Evolutionary conservation across 1,140 invertebrate species (phyloP).

Genomic region (Zaprionus taronus): DNA sequence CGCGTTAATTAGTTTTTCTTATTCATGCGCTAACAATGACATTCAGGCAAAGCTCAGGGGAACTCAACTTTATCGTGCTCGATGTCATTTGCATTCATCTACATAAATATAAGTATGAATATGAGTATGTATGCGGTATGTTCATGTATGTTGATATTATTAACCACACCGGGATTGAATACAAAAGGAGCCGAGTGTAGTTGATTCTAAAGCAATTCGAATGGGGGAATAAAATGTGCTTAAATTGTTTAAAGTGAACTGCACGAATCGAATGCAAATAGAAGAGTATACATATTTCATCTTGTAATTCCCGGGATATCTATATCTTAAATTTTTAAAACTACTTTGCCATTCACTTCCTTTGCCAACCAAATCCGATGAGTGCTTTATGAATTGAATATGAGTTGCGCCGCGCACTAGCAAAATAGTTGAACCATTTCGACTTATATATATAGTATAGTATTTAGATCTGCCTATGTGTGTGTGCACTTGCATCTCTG

Average conservation of each 20-base stretch:
- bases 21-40: slow-evolving; percentile 11
- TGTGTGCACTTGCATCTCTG: slow-evolving; percentile 3
- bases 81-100: slow-evolving; percentile 13
- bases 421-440: slow-evolving; percentile 21
- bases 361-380: slow-evolving; percentile 10
- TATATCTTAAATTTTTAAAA: slow-evolving; percentile 30
- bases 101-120: slow-evolving; percentile 1
- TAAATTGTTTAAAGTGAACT: not conserved
- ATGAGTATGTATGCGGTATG: not conserved
- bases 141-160: not conserved
- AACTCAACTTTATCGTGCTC: slow-evolving; percentile 12
- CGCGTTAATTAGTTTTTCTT: slow-evolving; percentile 13
- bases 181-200: slow-evolving; percentile 8
- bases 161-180: slow-evolving; percentile 8
- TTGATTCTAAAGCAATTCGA: slow-evolving; percentile 9
- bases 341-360: slow-evolving; percentile 1
- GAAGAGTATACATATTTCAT: not conserved
- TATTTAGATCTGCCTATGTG: not conserved
- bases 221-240: not conserved
- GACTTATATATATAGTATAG: not conserved
- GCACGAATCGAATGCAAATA: not conserved
- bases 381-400: slow-evolving; percentile 32
- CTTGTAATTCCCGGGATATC: not conserved
- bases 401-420: not conserved
- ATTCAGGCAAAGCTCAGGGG: slow-evolving; percentile 5